Evolutionary conservation across 2,888 invertebrate species (phyloP).

Genomic region (Atethmia centrago): DNA sequence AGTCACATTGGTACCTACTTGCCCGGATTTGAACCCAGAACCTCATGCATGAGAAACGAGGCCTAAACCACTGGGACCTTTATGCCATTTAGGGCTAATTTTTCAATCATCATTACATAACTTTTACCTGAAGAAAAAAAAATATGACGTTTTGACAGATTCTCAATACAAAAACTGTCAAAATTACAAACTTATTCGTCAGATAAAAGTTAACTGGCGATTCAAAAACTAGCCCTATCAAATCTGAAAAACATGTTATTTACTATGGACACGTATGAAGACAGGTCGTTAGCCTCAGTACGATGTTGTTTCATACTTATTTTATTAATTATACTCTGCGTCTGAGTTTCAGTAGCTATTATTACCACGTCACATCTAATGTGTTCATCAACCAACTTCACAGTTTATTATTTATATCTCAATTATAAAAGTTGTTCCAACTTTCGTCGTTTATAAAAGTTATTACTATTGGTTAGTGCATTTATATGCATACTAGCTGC

Average conservation of each 20-base stretch:
- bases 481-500: background rate
- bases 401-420: slow-evolving; percentile 29
- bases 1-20: no score
- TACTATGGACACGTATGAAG: background rate
- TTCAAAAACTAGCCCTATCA: no score
- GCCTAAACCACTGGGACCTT: no score
- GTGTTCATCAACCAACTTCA: slow-evolving; percentile 23
- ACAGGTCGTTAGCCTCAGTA: slow-evolving; percentile 6
- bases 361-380: slow-evolving; percentile 27
- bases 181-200: no score
- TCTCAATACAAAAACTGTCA: no score
- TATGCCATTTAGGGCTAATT: background rate
- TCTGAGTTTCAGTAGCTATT: slow-evolving; percentile 40
- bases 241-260: background rate
- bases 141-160: no score
- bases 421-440: slow-evolving; percentile 30
- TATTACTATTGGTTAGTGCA: slow-evolving; percentile 3
- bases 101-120: no score
- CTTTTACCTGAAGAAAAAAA: no score
- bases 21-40: no score
- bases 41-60: no score
- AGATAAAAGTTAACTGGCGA: no score
- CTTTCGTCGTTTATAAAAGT: background rate
- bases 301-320: slow-evolving; percentile 24
- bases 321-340: slow-evolving; percentile 39